These are phyloP conservation scores for Stictocephala bisonia DNA, from an alignment of 2,888 invertebrate species.

Conservation along the genomic window DNA sequence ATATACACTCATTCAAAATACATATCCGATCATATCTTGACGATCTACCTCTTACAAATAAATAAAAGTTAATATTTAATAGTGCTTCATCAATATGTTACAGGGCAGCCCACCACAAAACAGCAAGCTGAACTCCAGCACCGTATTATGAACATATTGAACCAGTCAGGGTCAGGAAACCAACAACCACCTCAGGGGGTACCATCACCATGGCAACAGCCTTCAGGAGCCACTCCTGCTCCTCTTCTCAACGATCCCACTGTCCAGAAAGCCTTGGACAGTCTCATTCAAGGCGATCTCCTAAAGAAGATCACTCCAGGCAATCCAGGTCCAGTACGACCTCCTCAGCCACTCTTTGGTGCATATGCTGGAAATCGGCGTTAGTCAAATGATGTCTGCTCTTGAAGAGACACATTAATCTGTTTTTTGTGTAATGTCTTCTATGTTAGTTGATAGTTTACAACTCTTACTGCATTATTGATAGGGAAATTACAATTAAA, in stretches of 20 bases:
- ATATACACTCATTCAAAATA: too few species aligned
- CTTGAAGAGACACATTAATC: too few species aligned
- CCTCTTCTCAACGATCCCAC: conserved; percentile 80
- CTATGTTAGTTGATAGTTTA: too few species aligned
- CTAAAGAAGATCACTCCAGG: conserved; percentile 42
- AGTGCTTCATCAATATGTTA: too few species aligned
- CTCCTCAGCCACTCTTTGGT: conserved; percentile 44
- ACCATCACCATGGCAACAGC: conserved; percentile 60
- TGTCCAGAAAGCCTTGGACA: conserved; percentile 78
- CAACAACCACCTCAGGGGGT: conserved; percentile 64
- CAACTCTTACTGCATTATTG: too few species aligned
- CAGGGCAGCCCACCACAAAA: conserved; percentile 60
- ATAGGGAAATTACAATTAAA: too few species aligned
- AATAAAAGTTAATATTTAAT: too few species aligned
- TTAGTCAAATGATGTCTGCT: too few species aligned
- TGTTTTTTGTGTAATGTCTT: too few species aligned
- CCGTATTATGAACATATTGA: conserved; percentile 81
- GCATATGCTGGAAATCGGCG: conserved; percentile 34
- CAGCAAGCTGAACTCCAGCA: conserved; percentile 79
- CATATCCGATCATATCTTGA: too few species aligned
- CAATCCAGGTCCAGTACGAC: conserved; percentile 15
- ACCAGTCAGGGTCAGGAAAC: conserved; percentile 66
- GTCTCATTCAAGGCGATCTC: conserved; percentile 70
- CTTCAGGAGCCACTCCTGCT: conserved; percentile 55
- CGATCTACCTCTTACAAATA: too few species aligned